Base-by-base conservation (phyloP, 2,113 vertebrate species). In the Lates calcarifer region DNA sequence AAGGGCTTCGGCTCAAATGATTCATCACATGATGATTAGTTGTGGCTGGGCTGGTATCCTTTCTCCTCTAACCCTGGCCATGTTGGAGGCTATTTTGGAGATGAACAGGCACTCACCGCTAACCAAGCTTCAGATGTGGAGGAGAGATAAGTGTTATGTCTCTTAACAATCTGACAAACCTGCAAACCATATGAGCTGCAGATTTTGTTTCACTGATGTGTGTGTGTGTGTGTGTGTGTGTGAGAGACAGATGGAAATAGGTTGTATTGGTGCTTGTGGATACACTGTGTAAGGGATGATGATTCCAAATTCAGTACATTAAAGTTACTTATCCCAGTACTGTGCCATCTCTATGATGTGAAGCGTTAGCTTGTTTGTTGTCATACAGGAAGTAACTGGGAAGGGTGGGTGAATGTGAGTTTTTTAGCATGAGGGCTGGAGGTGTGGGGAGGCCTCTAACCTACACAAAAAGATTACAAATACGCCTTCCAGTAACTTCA, bases 21-120 rank as follows among this genome's bases (percentile, higher is more conserved):
- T 91, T 94, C 91, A 92, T 94, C 93, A 91, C 92, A 89, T 55
- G 84, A 81, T 93, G 90, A 92, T 94, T 93, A 81, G 91, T 37
- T 91, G 91, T 87, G 91, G 91, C 86, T 29, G 24, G 57, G 24
- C 89, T 85, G 91, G 90, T 82, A 87, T 90, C 86, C 85, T 89
- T 84, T 87, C 87, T 82, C 77, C 10, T 33, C 80, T 78, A 82
- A 83, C 74, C 67, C 31, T 6, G 55, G 80, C 77, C 84, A 77
- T 85, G 74, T 86, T 89, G 81, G 66, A 89, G 90, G 85, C 87
- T 92, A 90, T 94, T 92, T 92, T 88, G 79, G 83, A 90, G 88
- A 89, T 85, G 90, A 88, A 76, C 81, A 72, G 76, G 72, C 73
- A 47, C 82, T 83, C 71, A 49, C 77, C 18, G 60, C 87, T 89